Evolutionary conservation across 1,140 invertebrate species (phyloP).

Genomic region (Plectus sambesii): DNA sequence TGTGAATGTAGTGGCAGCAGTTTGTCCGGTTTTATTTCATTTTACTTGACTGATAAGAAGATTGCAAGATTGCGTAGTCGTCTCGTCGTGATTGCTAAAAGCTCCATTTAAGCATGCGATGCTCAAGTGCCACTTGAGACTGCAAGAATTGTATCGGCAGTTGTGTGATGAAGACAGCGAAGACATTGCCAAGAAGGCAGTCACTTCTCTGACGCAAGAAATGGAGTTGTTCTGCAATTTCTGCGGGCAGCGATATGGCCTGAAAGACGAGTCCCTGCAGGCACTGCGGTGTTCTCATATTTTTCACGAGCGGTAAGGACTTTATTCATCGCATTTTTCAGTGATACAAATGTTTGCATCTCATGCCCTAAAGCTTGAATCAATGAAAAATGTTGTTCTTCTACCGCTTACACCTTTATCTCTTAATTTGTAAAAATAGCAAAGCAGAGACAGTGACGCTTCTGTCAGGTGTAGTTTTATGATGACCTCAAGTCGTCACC

Average conservation of each 20-base stretch:
- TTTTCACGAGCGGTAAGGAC: conserved; percentile 37
- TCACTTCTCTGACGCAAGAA: conserved; percentile 34
- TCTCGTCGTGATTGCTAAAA: conserved; percentile 10
- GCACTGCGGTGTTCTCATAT: conserved; percentile 44
- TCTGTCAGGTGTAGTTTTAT: no score
- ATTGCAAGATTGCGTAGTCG: conserved; percentile 8
- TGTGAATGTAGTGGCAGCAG: no score
- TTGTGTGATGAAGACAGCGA: conserved; percentile 38
- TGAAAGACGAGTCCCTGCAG: conserved; percentile 37
- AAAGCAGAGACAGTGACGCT: no score
- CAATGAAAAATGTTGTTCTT: no score
- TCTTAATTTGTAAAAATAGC: no score
- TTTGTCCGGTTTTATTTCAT: no score
- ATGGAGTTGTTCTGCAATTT: conserved; percentile 46
- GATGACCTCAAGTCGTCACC: no score
- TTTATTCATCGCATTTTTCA: no score
- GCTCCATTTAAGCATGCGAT: conserved; percentile 34
- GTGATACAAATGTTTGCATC: conserved; percentile 30
- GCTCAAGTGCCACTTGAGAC: conserved; percentile 40
- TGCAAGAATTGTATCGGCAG: conserved; percentile 39
- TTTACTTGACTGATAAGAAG: no score
- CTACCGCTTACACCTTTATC: no score
- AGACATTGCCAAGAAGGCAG: conserved; percentile 28
- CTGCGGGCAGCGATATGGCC: conserved; percentile 41
- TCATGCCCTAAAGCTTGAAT: no score